phyloP scores from a whole-genome alignment of 2,888 invertebrate species.

The Acanthacorydalis orientalis region DNA sequence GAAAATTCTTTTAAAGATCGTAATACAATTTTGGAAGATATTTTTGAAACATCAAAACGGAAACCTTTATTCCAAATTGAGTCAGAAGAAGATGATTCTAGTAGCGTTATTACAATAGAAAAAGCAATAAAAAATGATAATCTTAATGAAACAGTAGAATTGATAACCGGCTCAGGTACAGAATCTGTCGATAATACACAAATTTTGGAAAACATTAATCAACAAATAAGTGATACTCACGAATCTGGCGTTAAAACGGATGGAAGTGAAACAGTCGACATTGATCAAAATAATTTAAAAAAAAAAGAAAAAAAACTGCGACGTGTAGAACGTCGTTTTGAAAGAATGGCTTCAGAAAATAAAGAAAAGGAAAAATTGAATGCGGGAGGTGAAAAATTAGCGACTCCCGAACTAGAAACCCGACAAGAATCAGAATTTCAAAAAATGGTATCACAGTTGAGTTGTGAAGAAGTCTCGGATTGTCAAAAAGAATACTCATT shows the following conservation, averaged over 20 bases:
- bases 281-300: slow-evolving; percentile 6
- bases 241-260: slow-evolving; percentile 24
- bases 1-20: neutral
- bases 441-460: slow-evolving; percentile 30
- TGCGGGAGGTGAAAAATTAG: slow-evolving; percentile 17
- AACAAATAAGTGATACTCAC: slow-evolving; percentile 24
- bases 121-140: slow-evolving; percentile 14
- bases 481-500: slow-evolving; percentile 29
- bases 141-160: slow-evolving; percentile 4
- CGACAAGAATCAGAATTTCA: slow-evolving; percentile 27
- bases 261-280: slow-evolving; percentile 13
- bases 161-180: slow-evolving; percentile 11
- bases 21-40: neutral
- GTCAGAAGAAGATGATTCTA: slow-evolving; percentile 25
- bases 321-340: slow-evolving; percentile 31
- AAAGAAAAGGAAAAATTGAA: slow-evolving; percentile 21
- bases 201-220: slow-evolving; percentile 19
- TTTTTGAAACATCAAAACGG: slow-evolving; percentile 13
- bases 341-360: slow-evolving; percentile 31
- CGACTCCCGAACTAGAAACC: slow-evolving; percentile 22
- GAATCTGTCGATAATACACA: slow-evolving; percentile 15
- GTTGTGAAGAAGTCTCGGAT: slow-evolving; percentile 31
- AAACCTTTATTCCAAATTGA: slow-evolving; percentile 29
- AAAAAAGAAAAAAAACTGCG: slow-evolving; percentile 24
- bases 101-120: slow-evolving; percentile 8